These are phyloP conservation scores for Nothocercus nigrocapillus DNA, from an alignment of 2,113 vertebrate species.

Conservation along the genomic window DNA sequence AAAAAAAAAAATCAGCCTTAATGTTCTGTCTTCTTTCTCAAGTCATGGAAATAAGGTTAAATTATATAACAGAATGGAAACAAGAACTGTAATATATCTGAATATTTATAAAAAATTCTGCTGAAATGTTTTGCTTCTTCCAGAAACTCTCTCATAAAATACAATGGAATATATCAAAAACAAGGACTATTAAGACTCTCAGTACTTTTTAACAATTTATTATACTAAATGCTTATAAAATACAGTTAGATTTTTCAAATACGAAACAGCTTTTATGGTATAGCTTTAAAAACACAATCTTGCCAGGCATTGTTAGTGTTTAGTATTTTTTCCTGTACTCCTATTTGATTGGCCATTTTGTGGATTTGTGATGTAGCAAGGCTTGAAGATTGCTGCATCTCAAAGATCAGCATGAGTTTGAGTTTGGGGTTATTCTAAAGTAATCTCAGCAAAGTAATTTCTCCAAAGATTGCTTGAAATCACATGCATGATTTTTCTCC, in stretches of 20 bases:
- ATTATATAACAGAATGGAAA: not conserved
- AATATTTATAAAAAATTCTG: not conserved
- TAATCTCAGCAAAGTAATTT: slow-evolving; percentile 9
- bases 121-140: not conserved
- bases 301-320: not conserved
- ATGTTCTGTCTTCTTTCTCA: not conserved
- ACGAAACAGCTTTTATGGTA: not conserved
- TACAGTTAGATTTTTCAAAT: not conserved
- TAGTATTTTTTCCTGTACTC: not conserved
- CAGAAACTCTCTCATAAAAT: not conserved
- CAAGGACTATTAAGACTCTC: not conserved
- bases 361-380: not conserved
- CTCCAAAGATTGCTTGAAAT: not conserved
- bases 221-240: not conserved
- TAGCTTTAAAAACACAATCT: not conserved
- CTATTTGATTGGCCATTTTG: not conserved
- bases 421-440: not conserved
- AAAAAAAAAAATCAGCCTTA: not conserved
- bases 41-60: not conserved
- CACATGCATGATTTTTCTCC: not conserved
- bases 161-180: not conserved
- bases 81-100: not conserved
- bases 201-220: not conserved
- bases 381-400: not conserved
- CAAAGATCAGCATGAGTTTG: slow-evolving; percentile 7